Conservation (phyloP, 2,797 vertebrate genomes). For the Anabas testudineus region DNA sequence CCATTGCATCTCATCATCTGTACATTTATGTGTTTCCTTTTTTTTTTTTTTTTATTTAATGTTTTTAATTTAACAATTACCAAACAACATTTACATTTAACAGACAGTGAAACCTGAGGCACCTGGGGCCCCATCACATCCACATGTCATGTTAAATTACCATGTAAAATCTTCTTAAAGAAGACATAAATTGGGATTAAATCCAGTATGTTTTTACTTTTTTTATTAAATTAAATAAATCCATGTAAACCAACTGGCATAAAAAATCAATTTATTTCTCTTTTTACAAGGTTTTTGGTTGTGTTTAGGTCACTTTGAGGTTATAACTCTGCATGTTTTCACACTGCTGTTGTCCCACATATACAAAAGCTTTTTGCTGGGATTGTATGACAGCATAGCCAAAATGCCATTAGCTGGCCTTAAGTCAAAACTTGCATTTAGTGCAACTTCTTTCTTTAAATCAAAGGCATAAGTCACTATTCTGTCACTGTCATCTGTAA, state of each 20-base stretch:
- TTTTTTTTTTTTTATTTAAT: no score
- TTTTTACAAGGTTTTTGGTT: slow-evolving; percentile 1
- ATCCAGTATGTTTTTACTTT: no score
- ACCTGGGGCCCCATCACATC: background rate
- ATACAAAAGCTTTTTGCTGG: slow-evolving; percentile 83
- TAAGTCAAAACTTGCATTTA: slow-evolving; percentile 84
- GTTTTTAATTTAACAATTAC: no score
- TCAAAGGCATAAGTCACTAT: slow-evolving; percentile 90
- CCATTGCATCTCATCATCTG: no score
- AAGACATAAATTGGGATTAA: no score
- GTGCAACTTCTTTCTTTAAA: slow-evolving; percentile 79
- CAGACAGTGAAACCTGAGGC: background rate
- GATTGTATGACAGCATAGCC: slow-evolving; percentile 91
- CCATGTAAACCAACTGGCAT: background rate
- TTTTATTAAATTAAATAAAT: no score
- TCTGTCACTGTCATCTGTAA: slow-evolving; percentile 88
- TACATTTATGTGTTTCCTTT: no score
- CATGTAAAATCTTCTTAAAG: no score
- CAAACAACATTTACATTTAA: no score
- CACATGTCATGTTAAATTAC: no score
- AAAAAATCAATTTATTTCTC: slow-evolving; percentile 7
- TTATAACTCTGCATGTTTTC: slow-evolving; percentile 85
- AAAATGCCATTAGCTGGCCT: slow-evolving; percentile 83
- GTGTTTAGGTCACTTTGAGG: slow-evolving; percentile 63
- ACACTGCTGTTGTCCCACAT: slow-evolving; percentile 89